Evolutionary conservation across 2,888 invertebrate species (phyloP), one percentile per base, ranked within the genome.

Genomic region (Brachyopa scutellaris): DNA sequence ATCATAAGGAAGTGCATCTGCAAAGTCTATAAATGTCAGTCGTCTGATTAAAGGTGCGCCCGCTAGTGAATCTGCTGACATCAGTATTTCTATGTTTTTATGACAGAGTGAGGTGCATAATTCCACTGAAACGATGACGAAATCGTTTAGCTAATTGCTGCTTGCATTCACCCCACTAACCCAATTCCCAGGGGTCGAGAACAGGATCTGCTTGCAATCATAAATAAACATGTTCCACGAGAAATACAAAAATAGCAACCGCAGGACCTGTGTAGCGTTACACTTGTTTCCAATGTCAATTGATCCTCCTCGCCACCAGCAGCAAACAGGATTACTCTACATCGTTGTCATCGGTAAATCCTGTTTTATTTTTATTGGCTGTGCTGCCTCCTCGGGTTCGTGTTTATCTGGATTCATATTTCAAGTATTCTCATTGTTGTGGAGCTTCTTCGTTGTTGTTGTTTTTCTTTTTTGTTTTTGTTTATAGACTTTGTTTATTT

Each of bases 261-360:
- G 7, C 67, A 80, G 79, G 74, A 69, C 74, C 55, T 67, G 49
- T 33, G 15, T 33, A 19, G 26, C 23, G 57, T 21, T 42, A 57
- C 77, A 78, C 72, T 72, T 78, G 72, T 66, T 79, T 51, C 7
- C 53, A 51, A 66, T 67, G 72, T 73, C 73, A 73, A 73, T 67
- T 73, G 74, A 64, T 79, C 79, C 79, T 79, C 73, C 38, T 51
- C 74, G 45, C 33, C 21, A 19, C 40, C 13, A 23, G 15, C 29
- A 29, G 2, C 36, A 70, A 76, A 80, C 76, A 80, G 76, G 80
- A 79, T 79, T 79, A 36, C 66, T 51, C 42, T 57, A 29, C 29
- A 64, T 40, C 26, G 51, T 72, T 15, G 61, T 33, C 47, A 23
- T 21, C 45, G 59, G 45, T 53, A 74, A 74, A 79, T 73, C 79